Evolutionary conservation across 1,140 invertebrate species (phyloP), one percentile per base, ranked within the genome.

Genomic region (Magallana gigas): DNA sequence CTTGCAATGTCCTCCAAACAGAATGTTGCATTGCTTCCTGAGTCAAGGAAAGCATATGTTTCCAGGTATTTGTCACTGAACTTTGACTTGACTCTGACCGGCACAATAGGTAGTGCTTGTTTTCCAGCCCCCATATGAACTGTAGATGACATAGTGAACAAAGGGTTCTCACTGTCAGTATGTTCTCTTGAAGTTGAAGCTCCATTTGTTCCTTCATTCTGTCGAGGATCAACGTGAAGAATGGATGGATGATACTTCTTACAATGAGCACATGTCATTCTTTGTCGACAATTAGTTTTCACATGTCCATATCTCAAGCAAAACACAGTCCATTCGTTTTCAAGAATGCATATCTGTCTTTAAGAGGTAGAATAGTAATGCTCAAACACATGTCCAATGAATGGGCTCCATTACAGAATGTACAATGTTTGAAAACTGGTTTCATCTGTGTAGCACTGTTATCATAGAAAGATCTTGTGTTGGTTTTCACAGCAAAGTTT

Each of bases 21-120:
- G 71, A 87, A 87, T 18, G 83, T 84, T 76, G 83, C 86, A n/a
- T 57, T 87, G 60, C 86, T 87, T 58, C 86, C 86, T 7, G 86
- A 84, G 56, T 87, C 86, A 7, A 87, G 68, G 29, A 87, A 87
- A 14, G 83, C 86, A 57, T 87, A 87, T 18, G 86, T 84, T 23
- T 60, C 36, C 2, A 88, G 8, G 18, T 57, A 85, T 14, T 88
- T 85, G 58, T 85, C 71, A 88, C 87, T 88, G 57, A 81, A 81
- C 29, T 48, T 18, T 14, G 23, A 62, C 36, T 88, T 88, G 8
- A 88, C 6, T 56, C 83, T 57, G 8, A 88, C 87, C 29, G 87
- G 83, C 18, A 88, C 57, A 64, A 88, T 88, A 9, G 87, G 83
- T 56, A 88, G 14, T 8, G 64, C 87, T 18, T 85, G 71, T 16